Evolutionary conservation across 2,113 vertebrate species (phyloP), one percentile per base, ranked within the genome.

Genomic region (Syngnathus scovelli): DNA sequence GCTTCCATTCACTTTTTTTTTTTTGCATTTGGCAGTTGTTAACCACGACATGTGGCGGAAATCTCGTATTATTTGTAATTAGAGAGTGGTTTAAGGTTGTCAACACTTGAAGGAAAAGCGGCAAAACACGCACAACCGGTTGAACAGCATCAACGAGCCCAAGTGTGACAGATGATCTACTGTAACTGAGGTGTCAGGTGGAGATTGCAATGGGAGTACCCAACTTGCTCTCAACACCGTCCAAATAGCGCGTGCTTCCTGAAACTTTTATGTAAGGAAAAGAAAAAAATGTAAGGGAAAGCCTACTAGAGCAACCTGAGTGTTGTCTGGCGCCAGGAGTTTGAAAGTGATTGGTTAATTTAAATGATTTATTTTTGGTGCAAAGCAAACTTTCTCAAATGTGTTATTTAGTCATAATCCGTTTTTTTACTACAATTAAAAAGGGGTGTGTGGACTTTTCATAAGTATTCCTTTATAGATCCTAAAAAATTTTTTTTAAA

Each of bases 81-180:
- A 1, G 19, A 37, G 39, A 61, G 3, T 19, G 6, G 2, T 5
- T 39, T 39, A 54, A 21, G 51, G 51, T 38, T 41, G 18, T n/a
- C 59, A 41, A 9, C 16, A 61, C 1, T 39, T 60, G 15, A 18
- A 19, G 37, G 58, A 1, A 19, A 18, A 38, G 0, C 13, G 58
- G 66, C 27, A 54, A 66, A 86, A 84, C 80, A 23, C 61, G 86
- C 77, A 78, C 58, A 87, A 86, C 87, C 58, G 82, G 88, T 88
- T 79, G 1, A 81, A 66, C 88, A 70, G 83, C 87, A 83, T 68
- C 0, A 69, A 79, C 79, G 71, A 41, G 85, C 27, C 41, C 74
- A 67, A 36, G 49, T 77, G 65, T 67, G 78, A 82, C 51, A 55
- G n/a, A 3, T 15, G 49, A 39, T 38, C 27, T 1, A 27, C 23